Evolutionary conservation across 2,797 vertebrate species (phyloP), one percentile per base, ranked within the genome.

Genomic region (Salmo trutta): DNA sequence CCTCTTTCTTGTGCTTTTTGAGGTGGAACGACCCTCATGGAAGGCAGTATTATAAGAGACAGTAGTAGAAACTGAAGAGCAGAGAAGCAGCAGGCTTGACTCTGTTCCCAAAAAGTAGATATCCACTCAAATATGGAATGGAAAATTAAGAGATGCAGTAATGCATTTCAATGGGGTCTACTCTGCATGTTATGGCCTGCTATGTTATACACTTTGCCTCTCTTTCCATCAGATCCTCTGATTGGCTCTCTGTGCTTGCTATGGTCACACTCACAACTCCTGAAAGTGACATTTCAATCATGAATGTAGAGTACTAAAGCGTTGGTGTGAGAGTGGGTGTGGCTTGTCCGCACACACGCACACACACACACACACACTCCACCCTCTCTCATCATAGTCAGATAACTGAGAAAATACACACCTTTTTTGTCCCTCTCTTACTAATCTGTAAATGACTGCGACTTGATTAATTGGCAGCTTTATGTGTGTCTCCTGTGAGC

Each of bases 391-490:
- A 27, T 47, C 41, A 47, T 12, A 47, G 24, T 64, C 59, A 64
- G 31, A 36, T 12, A 41, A 41, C 16, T 41, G 16, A 69, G 33
- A 33, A 19, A 68, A 68, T 4, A 36, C 67, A 69, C 27, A 69
- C 41, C 14, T 5, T 19, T 36, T 69, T 21, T 17, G 7, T 41
- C 33, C 67, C 67, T 69, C 7, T 41, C 33, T 69, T 80, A 81
- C 21, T 24, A 62, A 21, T 62, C 59, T 62, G 21, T 62, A 62
- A 62, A 62, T 21, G 21, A 24, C 80, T 81, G 79, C 79, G 83
- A 78, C 81, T 79, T 78, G 71, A 86, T 85, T 87, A 88, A 91
- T 71, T 89, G 87, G 76, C 83, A 81, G 76, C 0, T 70, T 36
- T 70, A 71, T 77, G 71, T 47, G 83, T 80, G 62, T 64, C 59